Conservation (phyloP, 1,140 invertebrate genomes). For the Atta texana region DNA sequence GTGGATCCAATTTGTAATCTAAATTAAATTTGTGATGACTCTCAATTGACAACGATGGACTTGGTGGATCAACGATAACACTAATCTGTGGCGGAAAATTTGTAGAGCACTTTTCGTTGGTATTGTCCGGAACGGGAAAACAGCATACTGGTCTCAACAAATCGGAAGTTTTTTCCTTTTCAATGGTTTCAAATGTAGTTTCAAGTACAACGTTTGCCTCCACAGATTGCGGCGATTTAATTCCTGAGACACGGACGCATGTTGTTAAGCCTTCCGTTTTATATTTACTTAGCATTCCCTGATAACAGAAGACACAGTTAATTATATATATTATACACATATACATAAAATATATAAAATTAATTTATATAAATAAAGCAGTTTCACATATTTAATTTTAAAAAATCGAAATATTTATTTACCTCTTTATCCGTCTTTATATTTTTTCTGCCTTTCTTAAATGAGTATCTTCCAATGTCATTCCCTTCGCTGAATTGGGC, state of each 20-base stretch:
- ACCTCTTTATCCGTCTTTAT: slow-evolving; percentile 60
- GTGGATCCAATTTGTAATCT: slow-evolving; percentile 71
- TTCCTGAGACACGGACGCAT: slow-evolving; percentile 29
- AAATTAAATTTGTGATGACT: slow-evolving; percentile 80
- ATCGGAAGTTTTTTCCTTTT: slow-evolving; percentile 72
- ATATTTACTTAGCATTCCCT: slow-evolving; percentile 41
- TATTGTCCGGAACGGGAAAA: slow-evolving; percentile 77
- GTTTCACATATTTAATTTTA: neutral
- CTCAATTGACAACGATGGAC: slow-evolving; percentile 84
- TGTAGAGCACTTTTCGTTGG: slow-evolving; percentile 73
- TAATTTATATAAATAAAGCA: no score
- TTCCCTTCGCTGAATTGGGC: slow-evolving; percentile 93
- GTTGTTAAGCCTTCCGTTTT: slow-evolving; percentile 42
- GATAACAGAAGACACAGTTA: neutral
- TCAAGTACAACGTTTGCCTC: slow-evolving; percentile 15
- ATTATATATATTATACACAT: neutral
- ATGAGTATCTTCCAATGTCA: slow-evolving; percentile 92
- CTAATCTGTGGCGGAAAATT: slow-evolving; percentile 83
- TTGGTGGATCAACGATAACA: slow-evolving; percentile 84
- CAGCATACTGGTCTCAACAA: slow-evolving; percentile 80
- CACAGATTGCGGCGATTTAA: slow-evolving; percentile 9
- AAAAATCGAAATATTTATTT: neutral
- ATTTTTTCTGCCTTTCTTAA: slow-evolving; percentile 86
- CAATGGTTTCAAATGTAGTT: slow-evolving; percentile 40
- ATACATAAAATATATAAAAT: neutral